phyloP scores from a whole-genome alignment of 2,113 vertebrate genomes.

The Coryphaenoides rupestris region DNA sequence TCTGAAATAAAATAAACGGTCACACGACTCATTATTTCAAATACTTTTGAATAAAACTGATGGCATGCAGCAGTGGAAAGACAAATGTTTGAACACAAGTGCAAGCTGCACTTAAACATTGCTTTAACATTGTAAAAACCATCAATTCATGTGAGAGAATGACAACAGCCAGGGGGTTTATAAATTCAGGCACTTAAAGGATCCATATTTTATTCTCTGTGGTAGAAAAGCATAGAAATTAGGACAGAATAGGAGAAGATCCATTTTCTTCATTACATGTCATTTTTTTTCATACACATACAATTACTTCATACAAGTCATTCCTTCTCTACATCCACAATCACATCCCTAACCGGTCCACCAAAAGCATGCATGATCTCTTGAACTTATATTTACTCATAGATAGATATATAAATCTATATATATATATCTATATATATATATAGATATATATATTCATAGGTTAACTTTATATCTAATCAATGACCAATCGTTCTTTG shows the following conservation, averaged over 20 bases:
- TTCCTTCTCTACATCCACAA: constrained; percentile 54
- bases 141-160: not conserved
- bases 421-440: too few species aligned
- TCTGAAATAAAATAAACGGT: not conserved
- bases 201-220: constrained; percentile 77
- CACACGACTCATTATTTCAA: not conserved
- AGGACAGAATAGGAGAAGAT: constrained; percentile 66
- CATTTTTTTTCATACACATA: constrained; percentile 64
- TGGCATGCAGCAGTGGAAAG: not conserved
- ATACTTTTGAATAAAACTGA: not conserved
- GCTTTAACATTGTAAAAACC: not conserved
- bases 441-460: too few species aligned
- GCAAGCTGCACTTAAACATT: not conserved
- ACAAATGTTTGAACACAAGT: not conserved
- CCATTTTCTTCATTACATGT: constrained; percentile 70
- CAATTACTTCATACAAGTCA: constrained; percentile 62
- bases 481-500: not conserved
- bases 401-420: too few species aligned
- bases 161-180: constrained; percentile 33
- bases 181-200: constrained; percentile 79
- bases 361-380: constrained; percentile 55
- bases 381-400: not conserved
- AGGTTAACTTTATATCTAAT: not conserved
- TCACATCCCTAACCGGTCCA: constrained; percentile 45
- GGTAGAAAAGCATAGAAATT: constrained; percentile 74